Evolutionary conservation across 2,797 vertebrate species (phyloP), one percentile per base, ranked within the genome.

Genomic region (Calcarius lapponicus): DNA sequence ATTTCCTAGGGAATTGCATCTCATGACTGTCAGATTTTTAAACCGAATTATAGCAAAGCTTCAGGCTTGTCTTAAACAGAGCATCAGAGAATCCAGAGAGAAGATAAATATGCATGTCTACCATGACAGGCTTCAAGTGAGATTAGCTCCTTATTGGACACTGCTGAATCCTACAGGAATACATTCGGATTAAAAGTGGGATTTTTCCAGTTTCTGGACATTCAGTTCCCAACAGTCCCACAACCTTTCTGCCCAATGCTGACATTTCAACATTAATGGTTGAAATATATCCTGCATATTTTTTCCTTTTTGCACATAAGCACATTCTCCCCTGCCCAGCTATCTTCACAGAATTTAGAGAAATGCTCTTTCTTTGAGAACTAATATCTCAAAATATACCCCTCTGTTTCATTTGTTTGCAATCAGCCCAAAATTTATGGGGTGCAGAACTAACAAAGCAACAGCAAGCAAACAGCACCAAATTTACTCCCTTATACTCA

Each of bases 11-110:
- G 74, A 93, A 91, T 11, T 80, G 64, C 51, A 51, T 47, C 53
- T 67, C 64, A 42, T 64, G 65, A 95, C 75, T 85, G 53, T 57
- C 91, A 89, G 56, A 76, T 73, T 92, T 93, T 82, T 74, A 71
- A 92, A 94, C 50, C 0, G 5, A 93, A 95, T 94, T 83, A 87
- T 28, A 86, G 7, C 79, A 92, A 71, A 95, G 79, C 90, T 91
- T 91, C 50, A 74, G 73, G 65, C 54, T 67, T 86, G 69, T 74
- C 81, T 95, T 73, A 64, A 53, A 87, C 20, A 75, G 43, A 88
- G 43, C 70, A 66, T 28, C 47, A 61, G 53, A 64, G 54, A 94
- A 92, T 50, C 13, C 72, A 62, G 22, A 57, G 32, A 86, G 48
- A 62, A 73, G 24, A 85, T 50, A 80, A 83, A 86, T 51, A 89